Base-by-base conservation (phyloP, 2,113 vertebrate species). In the Gila orcuttii region DNA sequence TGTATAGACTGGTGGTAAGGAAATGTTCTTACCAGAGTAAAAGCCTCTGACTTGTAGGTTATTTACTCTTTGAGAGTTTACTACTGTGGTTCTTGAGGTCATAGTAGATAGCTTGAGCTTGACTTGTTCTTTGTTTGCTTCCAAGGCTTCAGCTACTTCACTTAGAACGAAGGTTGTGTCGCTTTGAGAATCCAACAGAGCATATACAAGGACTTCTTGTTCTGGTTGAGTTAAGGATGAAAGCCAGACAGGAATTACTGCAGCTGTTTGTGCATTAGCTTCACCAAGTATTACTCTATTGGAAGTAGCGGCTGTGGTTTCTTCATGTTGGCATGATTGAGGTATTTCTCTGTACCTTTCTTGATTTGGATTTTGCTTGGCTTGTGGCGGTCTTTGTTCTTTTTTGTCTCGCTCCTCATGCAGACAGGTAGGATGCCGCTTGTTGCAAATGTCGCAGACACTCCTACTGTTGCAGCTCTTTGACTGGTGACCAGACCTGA, bases 41-140 rank as follows among this genome's bases (percentile, higher is more conserved):
- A 50, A 50, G 47, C 47, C 47, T 50, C 47, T 10, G 47, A 50
- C 79, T 31, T 82, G 78, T 21, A 86, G 66, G 31, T 80, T 5
- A 0, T 25, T 45, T 80, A 86, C 47, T 50, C 25, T 86, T 62
- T 86, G 57, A 83, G 78, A 83, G 77, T 15, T 59, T 74, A 80
- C 64, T 3, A 80, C 4, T 42, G 77, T 86, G 47, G 42, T 69
- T 57, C 31, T 68, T 85, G 74, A 78, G 0, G 74, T 68, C 75
- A 85, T 79, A 39, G 73, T 66, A 77, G 71, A 77, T 39, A 84
- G 73, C 55, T 84, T 84, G 6, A 77, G n/a, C 23, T 76, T 77
- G 2, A 84, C 39, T 45, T 80, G 79, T 68, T 82, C 79, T 82
- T 68, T 82, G n/a, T 3, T 50, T 68, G 21, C 19, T 68, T 28